Percentiles rank a stretch among this genome's conserved stretches.
Conservation (phyloP, 2,113 vertebrate genomes). For the Morphnarchus princeps region DNA sequence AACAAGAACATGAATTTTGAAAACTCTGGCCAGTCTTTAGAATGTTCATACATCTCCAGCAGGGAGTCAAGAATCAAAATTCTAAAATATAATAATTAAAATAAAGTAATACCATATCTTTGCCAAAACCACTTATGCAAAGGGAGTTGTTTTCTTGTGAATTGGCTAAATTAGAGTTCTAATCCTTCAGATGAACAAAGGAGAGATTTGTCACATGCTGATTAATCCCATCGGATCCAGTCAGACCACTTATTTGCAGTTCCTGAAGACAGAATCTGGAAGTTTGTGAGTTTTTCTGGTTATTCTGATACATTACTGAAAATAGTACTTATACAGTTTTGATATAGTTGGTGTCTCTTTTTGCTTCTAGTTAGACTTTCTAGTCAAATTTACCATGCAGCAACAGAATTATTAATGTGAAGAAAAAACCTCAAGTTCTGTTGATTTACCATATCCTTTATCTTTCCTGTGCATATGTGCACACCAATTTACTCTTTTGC, state of each 20-base stretch:
- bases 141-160: not conserved
- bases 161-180: not conserved
- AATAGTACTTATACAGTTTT: not conserved
- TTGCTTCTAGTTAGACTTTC: not conserved
- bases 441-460: not conserved
- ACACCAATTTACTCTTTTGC: rapidly evolving
- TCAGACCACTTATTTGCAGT: not conserved
- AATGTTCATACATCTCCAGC: not conserved
- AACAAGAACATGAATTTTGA: slow-evolving; percentile 1
- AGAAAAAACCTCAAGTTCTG: not conserved
- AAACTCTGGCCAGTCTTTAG: not conserved
- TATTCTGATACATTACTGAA: not conserved
- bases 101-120: not conserved
- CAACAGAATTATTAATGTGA: not conserved
- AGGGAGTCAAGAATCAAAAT: not conserved
- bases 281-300: not conserved
- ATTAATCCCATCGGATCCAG: not conserved
- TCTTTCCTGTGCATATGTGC: not conserved
- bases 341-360: not conserved
- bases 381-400: not conserved
- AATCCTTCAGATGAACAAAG: not conserved
- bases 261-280: not conserved
- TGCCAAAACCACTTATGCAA: not conserved
- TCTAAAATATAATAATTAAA: not conserved
- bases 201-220: not conserved